These are phyloP conservation scores for Meteorus sp. DNA, from an alignment of 1,140 invertebrate genomes.

Conservation along the genomic window DNA sequence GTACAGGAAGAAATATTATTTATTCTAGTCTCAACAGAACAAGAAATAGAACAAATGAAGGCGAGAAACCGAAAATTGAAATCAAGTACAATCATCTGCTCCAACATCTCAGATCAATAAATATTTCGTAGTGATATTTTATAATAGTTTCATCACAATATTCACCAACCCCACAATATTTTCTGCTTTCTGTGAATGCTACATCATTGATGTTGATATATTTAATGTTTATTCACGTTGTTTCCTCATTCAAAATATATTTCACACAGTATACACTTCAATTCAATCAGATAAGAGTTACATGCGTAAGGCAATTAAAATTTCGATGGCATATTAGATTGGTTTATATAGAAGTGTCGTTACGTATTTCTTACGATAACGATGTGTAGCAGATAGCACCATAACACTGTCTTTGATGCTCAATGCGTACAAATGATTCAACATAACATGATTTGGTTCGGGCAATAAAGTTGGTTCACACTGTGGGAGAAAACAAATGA, in stretches of 20 bases:
- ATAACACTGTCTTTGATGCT: slow-evolving; percentile 99
- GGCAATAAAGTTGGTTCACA: slow-evolving; percentile 97
- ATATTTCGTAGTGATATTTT: slow-evolving; percentile 9
- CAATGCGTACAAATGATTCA: slow-evolving; percentile 99
- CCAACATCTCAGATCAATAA: slow-evolving; percentile 5
- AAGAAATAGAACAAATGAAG: background rate
- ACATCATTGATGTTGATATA: background rate
- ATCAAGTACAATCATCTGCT: background rate
- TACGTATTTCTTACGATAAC: slow-evolving; percentile 99
- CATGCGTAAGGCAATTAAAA: slow-evolving; percentile 12
- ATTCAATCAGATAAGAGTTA: slow-evolving; percentile 11
- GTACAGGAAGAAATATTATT: slow-evolving; percentile 1
- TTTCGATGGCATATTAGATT: slow-evolving; percentile 66
- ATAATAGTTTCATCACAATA: background rate
- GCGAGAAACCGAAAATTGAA: background rate
- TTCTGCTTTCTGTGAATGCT: background rate
- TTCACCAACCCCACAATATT: background rate
- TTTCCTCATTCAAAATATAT: slow-evolving; percentile 6
- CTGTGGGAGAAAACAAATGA: slow-evolving; percentile 61
- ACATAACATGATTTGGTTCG: slow-evolving; percentile 99
- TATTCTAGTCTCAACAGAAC: background rate
- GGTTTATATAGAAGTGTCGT: slow-evolving; percentile 99
- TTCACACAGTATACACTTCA: slow-evolving; percentile 13
- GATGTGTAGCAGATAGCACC: slow-evolving; percentile 95
- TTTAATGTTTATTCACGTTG: background rate